phyloP scores from a whole-genome alignment of 2,797 vertebrate genomes.

The Trichosurus vulpecula region DNA sequence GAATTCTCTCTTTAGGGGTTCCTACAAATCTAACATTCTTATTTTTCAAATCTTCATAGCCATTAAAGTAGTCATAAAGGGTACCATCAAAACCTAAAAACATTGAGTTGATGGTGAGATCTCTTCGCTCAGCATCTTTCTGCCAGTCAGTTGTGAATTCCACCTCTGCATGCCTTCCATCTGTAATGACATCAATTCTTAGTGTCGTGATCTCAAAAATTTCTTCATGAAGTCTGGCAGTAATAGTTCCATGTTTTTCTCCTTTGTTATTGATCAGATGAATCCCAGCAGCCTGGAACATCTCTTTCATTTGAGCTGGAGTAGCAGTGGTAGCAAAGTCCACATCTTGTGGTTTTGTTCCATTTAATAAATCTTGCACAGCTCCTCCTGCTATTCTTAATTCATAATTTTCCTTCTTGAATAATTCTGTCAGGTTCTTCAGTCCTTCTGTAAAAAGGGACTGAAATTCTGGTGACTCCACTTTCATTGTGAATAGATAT shows the following conservation, averaged over 20 bases:
- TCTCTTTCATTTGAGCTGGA: slow-evolving; percentile 93
- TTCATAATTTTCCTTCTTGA: slow-evolving; percentile 92
- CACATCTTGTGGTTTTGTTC: slow-evolving; percentile 92
- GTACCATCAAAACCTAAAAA: slow-evolving; percentile 96
- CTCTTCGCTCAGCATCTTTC: slow-evolving; percentile 94
- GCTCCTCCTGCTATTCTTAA: slow-evolving; percentile 97
- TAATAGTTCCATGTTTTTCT: slow-evolving; percentile 97
- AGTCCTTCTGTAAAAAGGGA: slow-evolving; percentile 93
- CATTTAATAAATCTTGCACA: slow-evolving; percentile 93
- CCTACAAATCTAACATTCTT: slow-evolving; percentile 94
- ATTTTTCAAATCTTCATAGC: slow-evolving; percentile 94
- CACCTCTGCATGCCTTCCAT: slow-evolving; percentile 95
- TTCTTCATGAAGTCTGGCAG: slow-evolving; percentile 94
- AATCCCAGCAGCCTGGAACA: slow-evolving; percentile 92
- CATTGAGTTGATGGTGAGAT: slow-evolving; percentile 99
- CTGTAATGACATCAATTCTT: slow-evolving; percentile 92
- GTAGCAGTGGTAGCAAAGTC: slow-evolving; percentile 98
- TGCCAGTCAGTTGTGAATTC: slow-evolving; percentile 98
- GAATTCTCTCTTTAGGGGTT: slow-evolving; percentile 91
- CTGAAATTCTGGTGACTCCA: slow-evolving; percentile 92
- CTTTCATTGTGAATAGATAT: slow-evolving; percentile 88
- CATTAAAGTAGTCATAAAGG: slow-evolving; percentile 95
- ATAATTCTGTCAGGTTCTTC: slow-evolving; percentile 91
- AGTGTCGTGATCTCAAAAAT: slow-evolving; percentile 98
- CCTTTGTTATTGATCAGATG: slow-evolving; percentile 98